Percentiles rank a stretch among this genome's conserved stretches.
Evolutionary conservation across 1,140 invertebrate genomes (phyloP).

Genomic region (Bombus superbus): DNA sequence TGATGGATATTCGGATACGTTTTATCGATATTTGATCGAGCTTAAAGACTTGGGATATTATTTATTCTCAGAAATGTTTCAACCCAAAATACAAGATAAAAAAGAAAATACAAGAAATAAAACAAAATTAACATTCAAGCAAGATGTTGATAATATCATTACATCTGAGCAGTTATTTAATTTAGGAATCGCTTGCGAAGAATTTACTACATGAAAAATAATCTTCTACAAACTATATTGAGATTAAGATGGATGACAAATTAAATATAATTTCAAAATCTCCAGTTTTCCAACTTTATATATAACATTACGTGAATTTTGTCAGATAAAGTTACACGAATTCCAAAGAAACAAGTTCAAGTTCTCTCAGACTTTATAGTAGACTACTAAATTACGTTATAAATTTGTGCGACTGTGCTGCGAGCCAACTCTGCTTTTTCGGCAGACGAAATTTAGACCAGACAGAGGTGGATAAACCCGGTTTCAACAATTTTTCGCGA

Average conservation of each 20-base stretch:
- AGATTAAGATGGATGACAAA: not conserved
- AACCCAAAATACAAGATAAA: not conserved
- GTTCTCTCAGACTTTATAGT: not conserved
- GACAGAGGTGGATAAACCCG: not conserved
- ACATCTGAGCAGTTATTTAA: no score
- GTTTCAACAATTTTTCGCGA: not conserved
- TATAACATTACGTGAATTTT: not conserved
- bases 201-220: not conserved
- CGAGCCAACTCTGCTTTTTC: not conserved
- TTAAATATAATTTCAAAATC: not conserved
- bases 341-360: not conserved
- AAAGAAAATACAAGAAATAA: not conserved
- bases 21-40: not conserved
- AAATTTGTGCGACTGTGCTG: not conserved
- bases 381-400: conserved; percentile 1
- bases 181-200: not conserved
- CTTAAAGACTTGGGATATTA: not conserved
- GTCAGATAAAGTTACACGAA: not conserved
- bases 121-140: not conserved
- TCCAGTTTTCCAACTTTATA: not conserved
- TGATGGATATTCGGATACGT: not conserved
- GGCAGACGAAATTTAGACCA: not conserved
- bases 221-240: not conserved
- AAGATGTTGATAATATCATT: not conserved
- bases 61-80: not conserved